phyloP scores from a whole-genome alignment of 1,140 invertebrate genomes.

The Neodiprion lecontei region DNA sequence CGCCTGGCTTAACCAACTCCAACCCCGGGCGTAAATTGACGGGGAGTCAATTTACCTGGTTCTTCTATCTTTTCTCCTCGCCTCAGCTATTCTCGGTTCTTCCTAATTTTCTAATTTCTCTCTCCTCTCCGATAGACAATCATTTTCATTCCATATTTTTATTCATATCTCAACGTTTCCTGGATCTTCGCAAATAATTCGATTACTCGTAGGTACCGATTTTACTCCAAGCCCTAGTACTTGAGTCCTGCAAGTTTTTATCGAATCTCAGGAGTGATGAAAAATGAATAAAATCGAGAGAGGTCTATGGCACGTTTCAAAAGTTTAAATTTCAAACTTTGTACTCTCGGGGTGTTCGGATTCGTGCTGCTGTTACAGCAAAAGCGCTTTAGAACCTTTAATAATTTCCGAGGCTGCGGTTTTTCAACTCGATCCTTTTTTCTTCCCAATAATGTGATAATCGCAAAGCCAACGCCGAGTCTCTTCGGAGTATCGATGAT shows the following conservation, averaged over 20 bases:
- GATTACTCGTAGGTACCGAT: too few species aligned
- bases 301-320: neutral
- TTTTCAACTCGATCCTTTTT: neutral
- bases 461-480: neutral
- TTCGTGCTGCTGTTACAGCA: neutral
- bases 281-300: neutral
- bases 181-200: too few species aligned
- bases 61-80: neutral
- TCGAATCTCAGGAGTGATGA: neutral
- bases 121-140: neutral
- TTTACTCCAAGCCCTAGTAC: too few species aligned
- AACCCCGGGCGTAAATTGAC: slow-evolving; percentile 2
- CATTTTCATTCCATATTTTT: too few species aligned
- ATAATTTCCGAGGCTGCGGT: neutral
- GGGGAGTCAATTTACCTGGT: slow-evolving; percentile 5
- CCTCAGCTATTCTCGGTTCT: neutral
- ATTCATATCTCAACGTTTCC: too few species aligned
- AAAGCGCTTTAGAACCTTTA: neutral
- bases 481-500: neutral
- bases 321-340: neutral
- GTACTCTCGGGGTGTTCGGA: slow-evolving; percentile 3
- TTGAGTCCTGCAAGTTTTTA: too few species aligned
- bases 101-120: neutral
- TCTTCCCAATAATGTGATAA: neutral
- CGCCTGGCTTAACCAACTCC: neutral